Percentiles rank a stretch among this genome's conserved stretches.
These are phyloP conservation scores for Unio pictorum DNA, from an alignment of 2,888 invertebrate genomes.

Conservation along the genomic window DNA sequence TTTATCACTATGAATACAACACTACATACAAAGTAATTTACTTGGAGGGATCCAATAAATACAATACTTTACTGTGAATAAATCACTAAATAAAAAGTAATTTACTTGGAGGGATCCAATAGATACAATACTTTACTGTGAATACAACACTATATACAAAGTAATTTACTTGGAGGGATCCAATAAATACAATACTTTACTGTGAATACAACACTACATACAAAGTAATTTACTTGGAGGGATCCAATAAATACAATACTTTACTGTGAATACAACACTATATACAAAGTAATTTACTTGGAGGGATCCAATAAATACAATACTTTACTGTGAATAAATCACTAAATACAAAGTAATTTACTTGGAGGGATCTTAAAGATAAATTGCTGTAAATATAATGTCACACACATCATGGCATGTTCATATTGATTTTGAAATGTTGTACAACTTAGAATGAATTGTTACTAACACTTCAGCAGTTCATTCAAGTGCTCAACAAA, in stretches of 20 bases:
- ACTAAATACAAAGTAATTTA: too few species aligned
- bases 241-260: not conserved
- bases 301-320: too few species aligned
- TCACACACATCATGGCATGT: slow-evolving; percentile 35
- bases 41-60: not conserved
- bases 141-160: slow-evolving; percentile 11
- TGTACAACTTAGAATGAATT: too few species aligned
- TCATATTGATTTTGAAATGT: slow-evolving; percentile 21
- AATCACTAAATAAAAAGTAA: not conserved
- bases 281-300: too few species aligned
- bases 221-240: not conserved
- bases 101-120: too few species aligned
- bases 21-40: not conserved
- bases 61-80: not conserved
- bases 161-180: slow-evolving; percentile 45
- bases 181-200: slow-evolving; percentile 24
- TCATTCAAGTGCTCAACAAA: too few species aligned
- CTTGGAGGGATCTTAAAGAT: too few species aligned
- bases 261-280: not conserved
- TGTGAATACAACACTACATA: not conserved
- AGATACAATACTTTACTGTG: too few species aligned
- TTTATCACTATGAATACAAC: not conserved
- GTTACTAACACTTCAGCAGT: too few species aligned
- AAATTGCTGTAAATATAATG: not conserved
- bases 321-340: too few species aligned